These are phyloP conservation scores for Drosophila lutescens DNA, from an alignment of 2,888 invertebrate species.

Conservation along the genomic window DNA sequence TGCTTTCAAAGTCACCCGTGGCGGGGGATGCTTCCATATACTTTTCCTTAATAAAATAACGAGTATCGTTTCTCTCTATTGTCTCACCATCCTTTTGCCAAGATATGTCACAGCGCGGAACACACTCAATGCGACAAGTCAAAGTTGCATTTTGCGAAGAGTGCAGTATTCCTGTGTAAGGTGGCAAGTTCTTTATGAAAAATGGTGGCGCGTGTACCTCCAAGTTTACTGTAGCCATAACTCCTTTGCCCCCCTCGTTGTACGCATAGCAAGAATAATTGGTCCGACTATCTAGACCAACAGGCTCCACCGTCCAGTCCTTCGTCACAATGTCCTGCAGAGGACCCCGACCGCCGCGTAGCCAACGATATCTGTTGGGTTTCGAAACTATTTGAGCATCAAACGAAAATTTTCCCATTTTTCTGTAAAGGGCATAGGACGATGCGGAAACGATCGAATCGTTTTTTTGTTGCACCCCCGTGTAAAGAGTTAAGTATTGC, in stretches of 20 bases:
- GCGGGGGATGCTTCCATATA: constrained; percentile 90
- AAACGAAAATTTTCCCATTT: constrained; percentile 83
- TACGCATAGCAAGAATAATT: constrained; percentile 95
- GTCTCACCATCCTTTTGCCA: constrained; percentile 92
- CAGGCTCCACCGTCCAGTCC: constrained; percentile 92
- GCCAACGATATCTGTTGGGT: constrained; percentile 89
- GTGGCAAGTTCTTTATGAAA: constrained; percentile 92
- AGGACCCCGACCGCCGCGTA: constrained; percentile 89
- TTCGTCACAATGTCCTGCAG: constrained; percentile 90
- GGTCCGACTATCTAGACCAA: constrained; percentile 92
- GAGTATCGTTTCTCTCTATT: constrained; percentile 86
- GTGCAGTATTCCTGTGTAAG: constrained; percentile 92
- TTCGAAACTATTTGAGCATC: constrained; percentile 80
- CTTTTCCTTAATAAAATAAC: constrained; percentile 89
- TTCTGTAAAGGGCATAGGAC: constrained; percentile 74
- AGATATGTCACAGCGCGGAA: constrained; percentile 92
- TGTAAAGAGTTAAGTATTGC: constrained; percentile 81
- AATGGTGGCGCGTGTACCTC: constrained; percentile 93
- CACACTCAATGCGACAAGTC: constrained; percentile 95
- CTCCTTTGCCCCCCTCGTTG: constrained; percentile 93
- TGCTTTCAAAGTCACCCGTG: constrained; percentile 94
- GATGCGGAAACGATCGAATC: constrained; percentile 47
- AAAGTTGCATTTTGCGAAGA: constrained; percentile 91
- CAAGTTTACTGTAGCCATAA: constrained; percentile 88
- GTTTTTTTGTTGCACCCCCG: constrained; percentile 54